Conservation (phyloP, 2,888 invertebrate species). For the Hylaea fasciaria region DNA sequence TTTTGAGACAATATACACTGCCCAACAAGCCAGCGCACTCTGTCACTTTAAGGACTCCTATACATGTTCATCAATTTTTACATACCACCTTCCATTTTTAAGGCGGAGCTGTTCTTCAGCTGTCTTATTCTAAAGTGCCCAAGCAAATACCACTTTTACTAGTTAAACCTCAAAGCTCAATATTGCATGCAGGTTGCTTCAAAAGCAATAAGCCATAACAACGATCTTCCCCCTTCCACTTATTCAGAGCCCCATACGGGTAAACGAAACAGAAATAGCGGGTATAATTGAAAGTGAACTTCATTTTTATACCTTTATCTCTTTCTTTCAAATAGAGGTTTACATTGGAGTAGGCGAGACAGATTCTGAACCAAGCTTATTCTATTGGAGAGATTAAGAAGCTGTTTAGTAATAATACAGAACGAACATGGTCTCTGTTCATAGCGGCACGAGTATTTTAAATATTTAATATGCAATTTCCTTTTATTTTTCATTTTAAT, state of each 20-base stretch:
- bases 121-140: constrained; percentile 51
- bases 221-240: constrained; percentile 71
- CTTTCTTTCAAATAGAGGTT: constrained; percentile 54
- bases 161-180: not conserved
- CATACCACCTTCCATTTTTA: constrained; percentile 86
- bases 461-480: constrained; percentile 83
- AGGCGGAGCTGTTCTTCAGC: constrained; percentile 83
- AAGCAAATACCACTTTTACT: constrained; percentile 44
- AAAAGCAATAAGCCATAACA: constrained; percentile 66
- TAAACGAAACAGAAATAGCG: constrained; percentile 67
- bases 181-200: constrained; percentile 32
- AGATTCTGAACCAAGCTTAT: constrained; percentile 50
- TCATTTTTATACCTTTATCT: constrained; percentile 50
- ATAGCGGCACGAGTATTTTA: constrained; percentile 76
- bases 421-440: constrained; percentile 78
- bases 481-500: constrained; percentile 64
- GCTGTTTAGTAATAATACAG: constrained; percentile 81
- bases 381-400: constrained; percentile 76
- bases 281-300: constrained; percentile 46
- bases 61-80: constrained; percentile 85
- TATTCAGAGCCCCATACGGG: constrained; percentile 53
- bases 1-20: constrained; percentile 84
- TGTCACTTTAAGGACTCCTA: constrained; percentile 85
- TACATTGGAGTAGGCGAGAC: constrained; percentile 57
- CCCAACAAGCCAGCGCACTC: constrained; percentile 83